Percentiles rank a stretch among this genome's conserved stretches.
Evolutionary conservation across 2,113 vertebrate species (phyloP).

Genomic region (Nestor notabilis): DNA sequence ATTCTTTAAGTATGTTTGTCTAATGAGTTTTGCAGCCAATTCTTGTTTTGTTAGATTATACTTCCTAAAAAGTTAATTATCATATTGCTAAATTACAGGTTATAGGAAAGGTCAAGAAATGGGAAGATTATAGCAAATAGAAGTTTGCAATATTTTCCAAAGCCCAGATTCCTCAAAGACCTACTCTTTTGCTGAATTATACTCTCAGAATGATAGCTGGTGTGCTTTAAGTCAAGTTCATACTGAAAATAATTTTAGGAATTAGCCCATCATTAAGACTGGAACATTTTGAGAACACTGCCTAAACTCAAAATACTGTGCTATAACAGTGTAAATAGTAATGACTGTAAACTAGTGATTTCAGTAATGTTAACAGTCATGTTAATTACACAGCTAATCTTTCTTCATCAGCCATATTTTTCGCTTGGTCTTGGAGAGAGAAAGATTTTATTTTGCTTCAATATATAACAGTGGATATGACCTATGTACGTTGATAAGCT

Average conservation of each 20-base stretch:
- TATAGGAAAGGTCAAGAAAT: background rate
- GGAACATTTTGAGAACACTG: background rate
- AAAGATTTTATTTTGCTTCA: background rate
- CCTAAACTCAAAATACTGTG: background rate
- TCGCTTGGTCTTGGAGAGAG: background rate
- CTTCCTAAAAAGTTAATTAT: background rate
- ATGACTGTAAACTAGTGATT: background rate
- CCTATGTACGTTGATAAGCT: background rate
- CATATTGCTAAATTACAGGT: background rate
- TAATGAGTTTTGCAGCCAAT: background rate
- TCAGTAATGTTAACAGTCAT: background rate
- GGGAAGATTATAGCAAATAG: background rate
- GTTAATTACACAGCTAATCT: background rate
- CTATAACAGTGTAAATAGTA: background rate
- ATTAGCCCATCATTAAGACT: background rate
- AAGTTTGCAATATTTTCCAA: background rate
- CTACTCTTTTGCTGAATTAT: background rate
- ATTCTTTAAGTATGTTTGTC: background rate
- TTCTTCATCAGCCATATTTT: background rate
- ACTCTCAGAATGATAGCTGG: background rate
- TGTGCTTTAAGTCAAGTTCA: background rate
- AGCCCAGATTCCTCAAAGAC: background rate
- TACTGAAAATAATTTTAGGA: background rate
- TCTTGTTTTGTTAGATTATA: background rate
- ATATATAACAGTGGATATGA: background rate